Percentiles rank a stretch among this genome's conserved stretches.
Evolutionary conservation across 2,797 vertebrate species (phyloP).

Genomic region (Ispidina picta): DNA sequence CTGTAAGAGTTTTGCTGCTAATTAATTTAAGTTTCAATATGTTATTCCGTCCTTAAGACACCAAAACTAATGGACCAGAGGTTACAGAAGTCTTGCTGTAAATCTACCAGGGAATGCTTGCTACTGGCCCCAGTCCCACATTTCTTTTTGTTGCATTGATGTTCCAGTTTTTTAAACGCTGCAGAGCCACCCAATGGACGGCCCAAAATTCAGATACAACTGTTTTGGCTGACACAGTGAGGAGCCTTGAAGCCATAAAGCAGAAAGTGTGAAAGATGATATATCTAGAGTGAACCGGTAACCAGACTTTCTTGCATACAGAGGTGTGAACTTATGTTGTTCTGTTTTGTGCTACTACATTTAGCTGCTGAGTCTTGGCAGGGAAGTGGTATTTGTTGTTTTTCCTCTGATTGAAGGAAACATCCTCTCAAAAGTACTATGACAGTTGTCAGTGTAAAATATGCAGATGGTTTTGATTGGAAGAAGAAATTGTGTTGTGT

Average conservation of each 20-base stretch:
- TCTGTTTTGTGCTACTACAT: neutral
- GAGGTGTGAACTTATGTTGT: neutral
- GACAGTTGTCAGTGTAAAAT: neutral
- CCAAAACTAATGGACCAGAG: neutral
- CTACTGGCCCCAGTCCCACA: neutral
- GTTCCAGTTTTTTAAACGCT: neutral
- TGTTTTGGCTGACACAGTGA: neutral
- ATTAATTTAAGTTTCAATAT: neutral
- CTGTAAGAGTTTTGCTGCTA: neutral
- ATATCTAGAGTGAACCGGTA: neutral
- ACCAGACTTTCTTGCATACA: neutral
- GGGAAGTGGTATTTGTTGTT: neutral
- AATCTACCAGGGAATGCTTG: neutral
- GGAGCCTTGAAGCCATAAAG: neutral
- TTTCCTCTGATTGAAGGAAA: neutral
- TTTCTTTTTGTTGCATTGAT: neutral
- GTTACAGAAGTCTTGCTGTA: neutral
- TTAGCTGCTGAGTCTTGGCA: neutral
- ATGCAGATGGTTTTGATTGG: neutral
- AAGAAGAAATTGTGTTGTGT: neutral
- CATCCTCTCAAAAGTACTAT: neutral
- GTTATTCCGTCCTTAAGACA: neutral
- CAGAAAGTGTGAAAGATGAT: neutral
- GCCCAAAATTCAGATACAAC: neutral
- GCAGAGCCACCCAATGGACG: neutral